A percentile compares a stretch with the other conserved stretches of the same genome.
Conservation (phyloP, 2,888 invertebrate species). For the Tethea ocularis region DNA sequence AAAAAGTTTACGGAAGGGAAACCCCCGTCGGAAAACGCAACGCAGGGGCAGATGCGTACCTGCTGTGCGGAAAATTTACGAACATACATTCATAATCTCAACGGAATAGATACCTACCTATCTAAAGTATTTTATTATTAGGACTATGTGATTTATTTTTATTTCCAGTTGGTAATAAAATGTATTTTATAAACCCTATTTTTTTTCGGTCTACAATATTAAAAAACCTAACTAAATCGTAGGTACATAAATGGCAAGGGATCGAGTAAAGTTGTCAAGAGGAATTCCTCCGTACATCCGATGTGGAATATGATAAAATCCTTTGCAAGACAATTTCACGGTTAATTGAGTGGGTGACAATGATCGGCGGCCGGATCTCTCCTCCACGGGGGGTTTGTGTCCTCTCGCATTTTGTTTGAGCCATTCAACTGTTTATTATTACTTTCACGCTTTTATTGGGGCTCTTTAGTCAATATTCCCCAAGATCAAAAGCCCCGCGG, state of each 20-base stretch:
- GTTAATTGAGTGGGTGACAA: conserved; percentile 70
- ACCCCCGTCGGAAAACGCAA: too few species aligned
- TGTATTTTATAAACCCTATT: too few species aligned
- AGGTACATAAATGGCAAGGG: not conserved
- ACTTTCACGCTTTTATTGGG: conserved; percentile 49
- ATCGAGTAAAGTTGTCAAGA: not conserved
- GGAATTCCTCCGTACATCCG: not conserved
- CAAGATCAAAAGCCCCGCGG: too few species aligned
- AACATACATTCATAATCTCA: conserved; percentile 19
- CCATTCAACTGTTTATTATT: conserved; percentile 51
- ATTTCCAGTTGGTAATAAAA: too few species aligned
- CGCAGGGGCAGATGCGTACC: conserved; percentile 63
- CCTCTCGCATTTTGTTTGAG: conserved; percentile 47
- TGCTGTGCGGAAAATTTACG: conserved; percentile 52
- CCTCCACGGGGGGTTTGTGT: conserved; percentile 37
- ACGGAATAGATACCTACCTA: conserved; percentile 20
- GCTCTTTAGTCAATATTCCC: conserved; percentile 21
- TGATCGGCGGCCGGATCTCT: conserved; percentile 45
- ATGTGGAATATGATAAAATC: conserved; percentile 40
- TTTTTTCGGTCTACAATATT: too few species aligned
- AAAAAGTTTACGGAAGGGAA: too few species aligned
- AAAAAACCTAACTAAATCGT: too few species aligned
- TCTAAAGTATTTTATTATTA: too few species aligned
- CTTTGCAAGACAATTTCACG: conserved; percentile 69
- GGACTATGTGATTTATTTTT: too few species aligned